Evolutionary conservation across 2,797 vertebrate species (phyloP).

Genomic region (Sebastolobus altivelis): DNA sequence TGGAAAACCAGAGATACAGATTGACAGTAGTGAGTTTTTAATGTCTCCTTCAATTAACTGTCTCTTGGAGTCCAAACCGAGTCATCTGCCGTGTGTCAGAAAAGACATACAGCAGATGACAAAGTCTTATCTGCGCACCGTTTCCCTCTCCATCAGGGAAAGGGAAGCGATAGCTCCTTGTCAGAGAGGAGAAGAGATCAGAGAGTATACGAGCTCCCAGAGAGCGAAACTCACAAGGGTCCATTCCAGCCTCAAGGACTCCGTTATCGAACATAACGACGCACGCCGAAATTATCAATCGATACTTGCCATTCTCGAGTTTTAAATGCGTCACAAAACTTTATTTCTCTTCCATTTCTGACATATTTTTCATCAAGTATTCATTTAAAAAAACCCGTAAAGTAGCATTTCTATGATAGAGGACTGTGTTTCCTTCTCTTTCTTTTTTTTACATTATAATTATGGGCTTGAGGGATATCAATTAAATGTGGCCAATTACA

Average conservation of each 20-base stretch:
- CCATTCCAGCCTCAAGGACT: conserved; percentile 77
- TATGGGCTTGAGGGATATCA: conserved; percentile 82
- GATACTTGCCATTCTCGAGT: conserved; percentile 57
- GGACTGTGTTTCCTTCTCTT: conserved; percentile 49
- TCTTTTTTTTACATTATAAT: conserved; percentile 74
- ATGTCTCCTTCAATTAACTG: conserved; percentile 79
- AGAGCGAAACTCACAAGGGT: conserved; percentile 76
- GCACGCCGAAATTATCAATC: conserved; percentile 69
- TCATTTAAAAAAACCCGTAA: conserved; percentile 54
- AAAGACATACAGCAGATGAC: conserved; percentile 67
- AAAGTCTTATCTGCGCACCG: conserved; percentile 67
- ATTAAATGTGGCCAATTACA: conserved; percentile 84
- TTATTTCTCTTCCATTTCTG: conserved; percentile 50
- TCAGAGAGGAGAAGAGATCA: conserved; percentile 82
- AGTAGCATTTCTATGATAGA: conserved; percentile 57
- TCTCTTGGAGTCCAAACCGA: conserved; percentile 74
- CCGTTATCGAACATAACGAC: conserved; percentile 72
- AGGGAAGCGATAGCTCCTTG: conserved; percentile 80
- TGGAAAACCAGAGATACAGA: conserved; percentile 60
- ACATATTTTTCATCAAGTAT: conserved; percentile 60
- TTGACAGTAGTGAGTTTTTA: conserved; percentile 74
- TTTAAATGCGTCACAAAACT: conserved; percentile 50
- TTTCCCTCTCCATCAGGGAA: conserved; percentile 75
- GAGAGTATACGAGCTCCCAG: conserved; percentile 69
- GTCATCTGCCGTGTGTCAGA: conserved; percentile 69